These are phyloP conservation scores for Caradrina clavipalpis DNA, from an alignment of 2,888 invertebrate genomes.

Conservation along the genomic window DNA sequence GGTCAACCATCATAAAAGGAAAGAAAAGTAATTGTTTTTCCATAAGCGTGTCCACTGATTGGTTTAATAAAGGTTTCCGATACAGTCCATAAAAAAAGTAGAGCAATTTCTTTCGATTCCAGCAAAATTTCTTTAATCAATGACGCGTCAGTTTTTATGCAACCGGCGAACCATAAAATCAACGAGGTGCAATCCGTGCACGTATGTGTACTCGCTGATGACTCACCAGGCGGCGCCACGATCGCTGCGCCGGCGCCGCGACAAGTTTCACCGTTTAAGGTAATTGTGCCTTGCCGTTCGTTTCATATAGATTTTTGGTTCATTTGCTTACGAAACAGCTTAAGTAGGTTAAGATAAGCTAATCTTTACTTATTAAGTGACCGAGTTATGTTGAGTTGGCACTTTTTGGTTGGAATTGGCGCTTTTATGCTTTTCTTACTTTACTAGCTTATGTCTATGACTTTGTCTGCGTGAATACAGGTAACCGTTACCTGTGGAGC, in stretches of 20 bases:
- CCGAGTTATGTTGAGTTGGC: conserved; percentile 39
- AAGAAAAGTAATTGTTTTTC: no score
- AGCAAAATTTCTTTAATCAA: conserved; percentile 13
- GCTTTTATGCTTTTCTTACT: conserved; percentile 8
- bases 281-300: conserved; percentile 55
- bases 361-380: conserved; percentile 54
- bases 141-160: conserved; percentile 46
- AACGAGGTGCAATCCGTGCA: conserved; percentile 34
- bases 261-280: conserved; percentile 68
- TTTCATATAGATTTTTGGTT: conserved; percentile 64
- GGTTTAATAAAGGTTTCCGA: background rate
- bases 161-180: conserved; percentile 30
- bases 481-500: no score
- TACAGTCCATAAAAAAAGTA: conserved; percentile 13
- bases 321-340: conserved; percentile 59
- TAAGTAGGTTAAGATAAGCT: conserved; percentile 57
- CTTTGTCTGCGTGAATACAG: no score
- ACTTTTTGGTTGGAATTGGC: conserved; percentile 15
- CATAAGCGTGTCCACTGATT: background rate
- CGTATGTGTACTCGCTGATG: conserved; percentile 54
- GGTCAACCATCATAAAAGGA: no score
- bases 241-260: conserved; percentile 52
- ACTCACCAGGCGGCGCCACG: conserved; percentile 73
- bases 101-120: conserved; percentile 18
- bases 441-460: no score